phyloP scores from a whole-genome alignment of 2,113 vertebrate genomes.

The Erpornis zantholeuca region DNA sequence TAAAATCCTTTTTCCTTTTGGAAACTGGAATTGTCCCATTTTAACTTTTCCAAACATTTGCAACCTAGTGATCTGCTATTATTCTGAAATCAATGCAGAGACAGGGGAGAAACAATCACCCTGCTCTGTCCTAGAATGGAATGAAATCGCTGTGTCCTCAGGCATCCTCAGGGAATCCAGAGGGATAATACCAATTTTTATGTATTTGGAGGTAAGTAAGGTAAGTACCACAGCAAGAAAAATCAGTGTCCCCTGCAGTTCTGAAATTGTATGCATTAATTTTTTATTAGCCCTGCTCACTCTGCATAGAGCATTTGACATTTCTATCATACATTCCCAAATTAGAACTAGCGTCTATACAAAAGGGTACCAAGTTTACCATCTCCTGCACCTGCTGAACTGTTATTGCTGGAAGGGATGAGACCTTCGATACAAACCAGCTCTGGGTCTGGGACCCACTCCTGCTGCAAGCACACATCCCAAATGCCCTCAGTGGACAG shows the following conservation, averaged over 20 bases:
- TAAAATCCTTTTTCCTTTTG: neutral
- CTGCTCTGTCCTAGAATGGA: neutral
- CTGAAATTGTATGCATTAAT: neutral
- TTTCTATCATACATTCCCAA: neutral
- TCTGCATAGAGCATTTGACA: rapidly evolving
- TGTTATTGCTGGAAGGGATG: neutral
- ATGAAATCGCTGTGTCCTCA: neutral
- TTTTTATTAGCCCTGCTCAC: neutral
- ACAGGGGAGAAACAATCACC: neutral
- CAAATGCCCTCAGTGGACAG: rapidly evolving
- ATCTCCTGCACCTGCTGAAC: neutral
- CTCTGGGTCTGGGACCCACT: neutral
- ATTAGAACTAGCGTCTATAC: neutral
- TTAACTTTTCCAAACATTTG: neutral
- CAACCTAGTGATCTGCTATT: neutral
- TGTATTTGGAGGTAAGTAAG: neutral
- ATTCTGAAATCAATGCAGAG: neutral
- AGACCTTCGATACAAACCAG: neutral
- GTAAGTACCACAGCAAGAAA: neutral
- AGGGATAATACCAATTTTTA: neutral
- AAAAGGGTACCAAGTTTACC: neutral
- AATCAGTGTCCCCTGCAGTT: neutral
- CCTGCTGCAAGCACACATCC: neutral
- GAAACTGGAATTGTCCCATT: neutral
- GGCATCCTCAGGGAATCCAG: neutral